Evolutionary conservation across 1,140 invertebrate genomes (phyloP), one percentile per base, ranked within the genome.

Genomic region (Orchestia grillus): DNA sequence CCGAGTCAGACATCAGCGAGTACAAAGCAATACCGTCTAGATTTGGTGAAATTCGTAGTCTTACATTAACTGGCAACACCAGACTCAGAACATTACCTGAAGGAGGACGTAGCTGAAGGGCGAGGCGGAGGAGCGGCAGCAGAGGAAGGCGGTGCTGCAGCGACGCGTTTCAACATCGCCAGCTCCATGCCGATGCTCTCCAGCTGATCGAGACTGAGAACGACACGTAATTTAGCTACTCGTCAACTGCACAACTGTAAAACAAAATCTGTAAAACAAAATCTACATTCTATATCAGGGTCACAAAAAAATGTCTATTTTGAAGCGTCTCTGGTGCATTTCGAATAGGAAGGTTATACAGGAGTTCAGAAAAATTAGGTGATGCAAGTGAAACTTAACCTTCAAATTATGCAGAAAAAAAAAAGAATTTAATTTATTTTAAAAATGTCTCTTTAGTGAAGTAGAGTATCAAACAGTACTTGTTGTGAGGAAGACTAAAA

Each of bases 141-240:
- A 11, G 90, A 15, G 40, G 43, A 23, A 28, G 92, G 44, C 16
- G 43, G 43, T 40, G 40, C 36, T 44, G 92, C 43, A 23, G 92
- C 44, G 41, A 94, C 44, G 6, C 92, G 43, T 44, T 94, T 15
- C 92, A 94, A n/a, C 92, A 94, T 94, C 11, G 92, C 43, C 44
- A 44, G 8, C 44, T 94, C 92, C 92, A 94, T 45, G 16, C 43
- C 92, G 40, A 94, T 45, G 44, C 92, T 94, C 44, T 94, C 92
- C 92, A 94, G 92, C 44, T 94, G 41, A 3, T 94, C 92, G 8
- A 94, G 11, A 94, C 92, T 94, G 92, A 90, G 88, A 42, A 90
- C 36, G 28, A 41, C 88, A 90, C 88, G 23, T 44, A 3, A 90
- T 41, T 42, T 42, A 42, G 88, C 11, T 3, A 77, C 62, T 77